Evolutionary conservation across 2,797 vertebrate genomes (phyloP).

Genomic region (Paguma larvata): DNA sequence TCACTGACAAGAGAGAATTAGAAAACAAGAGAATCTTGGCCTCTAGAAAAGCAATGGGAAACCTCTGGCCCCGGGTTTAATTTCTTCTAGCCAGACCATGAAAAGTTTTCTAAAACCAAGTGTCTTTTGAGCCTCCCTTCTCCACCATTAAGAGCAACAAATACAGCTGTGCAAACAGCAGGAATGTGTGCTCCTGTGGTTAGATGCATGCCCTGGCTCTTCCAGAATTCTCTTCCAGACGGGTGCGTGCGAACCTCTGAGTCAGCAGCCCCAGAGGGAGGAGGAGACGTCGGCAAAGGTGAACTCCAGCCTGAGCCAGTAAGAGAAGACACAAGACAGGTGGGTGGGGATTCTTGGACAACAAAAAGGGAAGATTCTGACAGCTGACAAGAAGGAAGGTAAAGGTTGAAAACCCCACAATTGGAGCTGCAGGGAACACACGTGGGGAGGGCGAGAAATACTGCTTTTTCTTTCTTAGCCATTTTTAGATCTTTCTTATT

Average conservation of each 20-base stretch:
- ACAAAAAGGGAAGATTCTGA: neutral
- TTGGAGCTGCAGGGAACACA: neutral
- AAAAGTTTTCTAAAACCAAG: conserved; percentile 75
- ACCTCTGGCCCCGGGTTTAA: conserved; percentile 64
- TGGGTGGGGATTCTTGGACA: neutral
- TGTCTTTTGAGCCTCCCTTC: conserved; percentile 54
- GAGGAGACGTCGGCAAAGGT: conserved; percentile 15
- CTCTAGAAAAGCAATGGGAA: conserved; percentile 60
- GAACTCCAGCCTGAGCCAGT: neutral
- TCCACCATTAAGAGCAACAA: conserved; percentile 69
- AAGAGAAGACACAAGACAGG: neutral
- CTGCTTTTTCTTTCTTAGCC: neutral
- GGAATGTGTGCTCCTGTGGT: neutral
- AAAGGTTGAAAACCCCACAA: neutral
- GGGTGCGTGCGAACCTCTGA: neutral
- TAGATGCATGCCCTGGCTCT: neutral
- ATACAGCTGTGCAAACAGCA: conserved; percentile 81
- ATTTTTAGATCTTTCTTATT: neutral
- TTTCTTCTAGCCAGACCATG: conserved; percentile 66
- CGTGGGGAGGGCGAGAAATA: neutral
- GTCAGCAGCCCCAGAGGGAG: neutral
- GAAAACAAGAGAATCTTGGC: conserved; percentile 57
- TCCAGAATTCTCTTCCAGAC: conserved; percentile 43
- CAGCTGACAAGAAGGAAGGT: neutral
- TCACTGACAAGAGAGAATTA: conserved; percentile 50